phyloP scores from a whole-genome alignment of 2,797 vertebrate species.

The Crenichthys baileyi region DNA sequence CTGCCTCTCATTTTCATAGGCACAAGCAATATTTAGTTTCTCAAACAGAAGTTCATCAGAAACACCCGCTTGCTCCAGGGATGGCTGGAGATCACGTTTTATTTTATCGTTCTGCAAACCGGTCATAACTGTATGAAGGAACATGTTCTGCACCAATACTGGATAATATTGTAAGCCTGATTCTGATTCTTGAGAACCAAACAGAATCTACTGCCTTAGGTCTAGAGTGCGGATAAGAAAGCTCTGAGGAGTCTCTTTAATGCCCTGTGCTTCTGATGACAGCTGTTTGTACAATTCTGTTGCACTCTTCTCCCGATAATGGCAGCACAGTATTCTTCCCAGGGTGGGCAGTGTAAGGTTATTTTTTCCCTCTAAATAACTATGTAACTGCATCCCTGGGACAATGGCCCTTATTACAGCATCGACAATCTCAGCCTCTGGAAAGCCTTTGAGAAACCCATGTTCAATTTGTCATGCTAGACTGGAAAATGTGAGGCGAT shows the following conservation, averaged over 20 bases:
- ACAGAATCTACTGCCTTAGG: neutral
- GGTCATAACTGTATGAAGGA: conserved; percentile 11
- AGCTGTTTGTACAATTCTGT: conserved; percentile 5
- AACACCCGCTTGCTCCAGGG: neutral
- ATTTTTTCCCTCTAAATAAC: neutral
- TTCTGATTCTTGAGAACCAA: conserved; percentile 20
- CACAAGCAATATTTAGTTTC: conserved; percentile 1
- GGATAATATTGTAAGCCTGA: conserved; percentile 21
- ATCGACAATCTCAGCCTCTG: conserved; percentile 2
- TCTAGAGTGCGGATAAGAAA: conserved; percentile 1
- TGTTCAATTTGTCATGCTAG: neutral
- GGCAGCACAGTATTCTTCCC: neutral
- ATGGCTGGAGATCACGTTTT: conserved; percentile 12
- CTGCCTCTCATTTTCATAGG: conserved; percentile 18
- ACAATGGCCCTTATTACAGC: neutral
- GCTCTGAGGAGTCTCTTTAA: conserved; percentile 6
- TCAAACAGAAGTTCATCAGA: conserved; percentile 14
- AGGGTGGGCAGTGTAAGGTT: neutral
- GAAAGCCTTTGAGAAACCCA: neutral
- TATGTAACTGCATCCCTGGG: neutral
- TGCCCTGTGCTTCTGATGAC: neutral
- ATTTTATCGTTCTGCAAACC: conserved; percentile 15
- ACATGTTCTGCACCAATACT: conserved; percentile 16
- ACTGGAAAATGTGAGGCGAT: neutral
- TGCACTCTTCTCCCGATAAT: conserved; percentile 9